phyloP scores from a whole-genome alignment of 2,113 vertebrate genomes.

The Apaloderma vittatum region DNA sequence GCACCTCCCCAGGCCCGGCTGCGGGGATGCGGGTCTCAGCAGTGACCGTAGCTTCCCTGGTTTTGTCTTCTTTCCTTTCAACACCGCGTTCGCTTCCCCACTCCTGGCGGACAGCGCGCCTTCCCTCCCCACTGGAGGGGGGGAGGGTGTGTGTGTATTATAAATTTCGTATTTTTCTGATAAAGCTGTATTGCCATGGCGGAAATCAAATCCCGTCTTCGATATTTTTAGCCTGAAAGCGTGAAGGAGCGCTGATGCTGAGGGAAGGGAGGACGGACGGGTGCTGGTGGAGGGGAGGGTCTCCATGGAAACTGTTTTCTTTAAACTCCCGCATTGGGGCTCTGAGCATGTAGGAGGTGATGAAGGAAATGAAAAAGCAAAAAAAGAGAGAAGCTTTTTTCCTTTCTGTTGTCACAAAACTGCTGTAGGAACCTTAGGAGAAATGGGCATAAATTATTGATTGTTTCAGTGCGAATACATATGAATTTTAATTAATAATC shows the following conservation, averaged over 20 bases:
- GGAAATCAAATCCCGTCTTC: slow-evolving; percentile 77
- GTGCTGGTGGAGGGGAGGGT: slow-evolving; percentile 76
- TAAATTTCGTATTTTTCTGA: slow-evolving; percentile 70
- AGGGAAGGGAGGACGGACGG: slow-evolving; percentile 74
- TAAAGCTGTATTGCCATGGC: slow-evolving; percentile 58
- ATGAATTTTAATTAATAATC: slow-evolving; percentile 58
- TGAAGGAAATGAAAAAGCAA: slow-evolving; percentile 66
- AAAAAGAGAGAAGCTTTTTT: slow-evolving; percentile 21
- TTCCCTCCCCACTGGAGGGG: background rate
- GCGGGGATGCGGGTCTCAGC: background rate
- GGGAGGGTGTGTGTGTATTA: background rate
- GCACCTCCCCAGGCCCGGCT: background rate
- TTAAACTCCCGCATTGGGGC: slow-evolving; percentile 82
- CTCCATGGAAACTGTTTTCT: slow-evolving; percentile 91
- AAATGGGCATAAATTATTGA: slow-evolving; percentile 71
- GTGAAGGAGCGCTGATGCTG: slow-evolving; percentile 76
- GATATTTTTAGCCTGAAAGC: slow-evolving; percentile 82
- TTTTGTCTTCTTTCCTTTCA: background rate
- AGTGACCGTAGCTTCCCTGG: background rate
- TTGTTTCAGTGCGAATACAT: background rate
- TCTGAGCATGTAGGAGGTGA: slow-evolving; percentile 77
- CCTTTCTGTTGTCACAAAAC: slow-evolving; percentile 73
- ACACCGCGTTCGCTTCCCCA: background rate
- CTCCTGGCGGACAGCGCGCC: background rate
- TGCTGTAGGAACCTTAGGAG: slow-evolving; percentile 32